These are phyloP conservation scores for Selene dorsalis DNA, from an alignment of 2,797 vertebrate species.

Conservation along the genomic window DNA sequence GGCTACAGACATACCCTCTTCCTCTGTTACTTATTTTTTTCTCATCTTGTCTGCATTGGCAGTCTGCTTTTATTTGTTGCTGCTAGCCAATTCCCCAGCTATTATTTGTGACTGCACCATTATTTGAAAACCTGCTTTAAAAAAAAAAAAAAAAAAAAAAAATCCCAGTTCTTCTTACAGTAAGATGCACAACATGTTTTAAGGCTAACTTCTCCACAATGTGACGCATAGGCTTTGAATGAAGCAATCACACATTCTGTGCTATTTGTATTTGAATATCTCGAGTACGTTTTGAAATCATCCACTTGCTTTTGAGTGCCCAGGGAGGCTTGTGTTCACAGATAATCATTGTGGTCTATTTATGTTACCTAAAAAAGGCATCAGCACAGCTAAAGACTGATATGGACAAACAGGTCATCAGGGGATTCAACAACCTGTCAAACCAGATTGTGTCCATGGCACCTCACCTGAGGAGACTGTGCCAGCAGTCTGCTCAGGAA, in stretches of 20 bases:
- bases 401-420: conserved; percentile 5
- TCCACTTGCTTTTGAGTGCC: neutral
- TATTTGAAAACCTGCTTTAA: neutral
- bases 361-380: neutral
- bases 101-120: neutral
- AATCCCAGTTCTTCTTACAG: neutral
- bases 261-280: neutral
- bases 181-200: neutral
- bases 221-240: neutral
- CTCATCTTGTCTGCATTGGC: neutral
- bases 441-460: neutral
- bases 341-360: neutral
- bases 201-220: neutral
- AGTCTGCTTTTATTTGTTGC: neutral
- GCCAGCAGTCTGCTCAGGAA: neutral
- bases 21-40: neutral
- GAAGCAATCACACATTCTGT: neutral
- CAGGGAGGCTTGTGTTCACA: neutral
- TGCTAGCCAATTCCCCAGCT: neutral
- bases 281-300: neutral
- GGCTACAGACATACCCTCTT: neutral
- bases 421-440: conserved; percentile 13
- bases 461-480: neutral
- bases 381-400: neutral
- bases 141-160: neutral